Conservation (phyloP, 92 coral and sea anemone genomes). For the Chrysogorgia sp. region DNA sequence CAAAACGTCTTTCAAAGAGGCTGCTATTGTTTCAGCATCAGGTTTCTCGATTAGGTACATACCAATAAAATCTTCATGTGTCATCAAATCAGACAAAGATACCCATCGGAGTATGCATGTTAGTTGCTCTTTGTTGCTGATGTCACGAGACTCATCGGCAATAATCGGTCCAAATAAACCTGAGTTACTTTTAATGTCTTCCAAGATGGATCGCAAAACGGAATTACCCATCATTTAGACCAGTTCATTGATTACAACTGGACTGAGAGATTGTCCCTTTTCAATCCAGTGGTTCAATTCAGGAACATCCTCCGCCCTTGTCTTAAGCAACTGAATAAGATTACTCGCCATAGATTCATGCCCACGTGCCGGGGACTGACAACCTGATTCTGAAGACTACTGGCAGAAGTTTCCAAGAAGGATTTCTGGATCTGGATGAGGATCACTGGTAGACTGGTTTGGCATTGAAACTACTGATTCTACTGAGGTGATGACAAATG, state of each 20-base stretch:
- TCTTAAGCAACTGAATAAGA: slow-evolving; percentile 27
- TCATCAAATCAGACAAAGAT: slow-evolving; percentile 15
- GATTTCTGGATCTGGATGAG: too few relatives aligned
- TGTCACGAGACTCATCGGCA: slow-evolving; percentile 41
- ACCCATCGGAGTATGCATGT: slow-evolving; percentile 37
- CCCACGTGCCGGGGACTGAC: slow-evolving; percentile 9
- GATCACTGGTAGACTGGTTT: neutral
- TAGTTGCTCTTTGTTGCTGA: slow-evolving; percentile 43
- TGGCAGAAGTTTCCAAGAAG: too few relatives aligned
- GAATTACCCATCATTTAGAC: slow-evolving; percentile 26
- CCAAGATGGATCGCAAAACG: slow-evolving; percentile 13
- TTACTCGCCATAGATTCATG: slow-evolving; percentile 15
- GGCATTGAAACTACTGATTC: neutral
- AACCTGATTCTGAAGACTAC: slow-evolving; percentile 5
- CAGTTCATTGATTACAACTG: slow-evolving; percentile 11
- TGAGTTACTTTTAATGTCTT: neutral
- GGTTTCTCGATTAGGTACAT: slow-evolving; percentile 44
- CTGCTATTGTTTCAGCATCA: slow-evolving; percentile 45
- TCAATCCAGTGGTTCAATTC: slow-evolving; percentile 5
- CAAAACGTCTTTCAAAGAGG: slow-evolving; percentile 35
- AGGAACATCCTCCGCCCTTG: slow-evolving; percentile 16
- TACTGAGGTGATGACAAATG: neutral
- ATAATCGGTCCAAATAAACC: slow-evolving; percentile 27
- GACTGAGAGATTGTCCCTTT: slow-evolving; percentile 8
- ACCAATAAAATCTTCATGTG: slow-evolving; percentile 47